Evolutionary conservation across 2,113 vertebrate species (phyloP).

Genomic region (Anarhynchus alexandrinus): DNA sequence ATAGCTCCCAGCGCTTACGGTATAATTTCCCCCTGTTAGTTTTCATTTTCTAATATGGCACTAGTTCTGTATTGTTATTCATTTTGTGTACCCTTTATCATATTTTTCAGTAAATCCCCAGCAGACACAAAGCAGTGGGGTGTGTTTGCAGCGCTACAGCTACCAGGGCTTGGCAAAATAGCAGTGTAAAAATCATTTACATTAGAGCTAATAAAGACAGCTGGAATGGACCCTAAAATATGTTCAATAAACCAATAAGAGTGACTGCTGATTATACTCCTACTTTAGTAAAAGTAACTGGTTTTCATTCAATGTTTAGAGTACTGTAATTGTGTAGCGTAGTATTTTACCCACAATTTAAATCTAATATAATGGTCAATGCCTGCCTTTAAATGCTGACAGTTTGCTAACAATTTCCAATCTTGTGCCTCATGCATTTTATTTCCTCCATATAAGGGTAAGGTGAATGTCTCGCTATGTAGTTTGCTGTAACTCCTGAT

Average conservation of each 20-base stretch:
- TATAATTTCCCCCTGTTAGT: background rate
- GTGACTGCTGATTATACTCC: conserved; percentile 45
- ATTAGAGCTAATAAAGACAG: conserved; percentile 52
- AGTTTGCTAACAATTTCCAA: conserved; percentile 49
- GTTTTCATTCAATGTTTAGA: conserved; percentile 57
- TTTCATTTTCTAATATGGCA: background rate
- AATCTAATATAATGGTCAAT: conserved; percentile 47
- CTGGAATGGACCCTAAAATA: conserved; percentile 57
- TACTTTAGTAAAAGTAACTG: conserved; percentile 53
- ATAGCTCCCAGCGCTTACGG: background rate
- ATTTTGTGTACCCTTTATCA: conserved; percentile 19
- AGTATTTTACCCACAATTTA: conserved; percentile 26
- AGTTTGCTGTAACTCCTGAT: background rate
- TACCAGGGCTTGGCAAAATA: conserved; percentile 42
- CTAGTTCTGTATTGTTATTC: background rate
- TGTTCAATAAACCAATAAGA: conserved; percentile 60
- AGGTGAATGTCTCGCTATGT: background rate
- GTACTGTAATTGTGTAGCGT: conserved; percentile 8
- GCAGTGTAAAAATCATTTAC: conserved; percentile 53
- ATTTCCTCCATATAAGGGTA: background rate
- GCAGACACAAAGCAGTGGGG: conserved; percentile 23
- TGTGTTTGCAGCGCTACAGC: conserved; percentile 14
- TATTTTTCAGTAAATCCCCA: conserved; percentile 30
- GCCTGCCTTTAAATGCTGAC: conserved; percentile 33
- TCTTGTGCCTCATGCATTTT: conserved; percentile 7